Evolutionary conservation across 2,797 vertebrate genomes (phyloP), one percentile per base, ranked within the genome.

Genomic region (Ataeniobius toweri): DNA sequence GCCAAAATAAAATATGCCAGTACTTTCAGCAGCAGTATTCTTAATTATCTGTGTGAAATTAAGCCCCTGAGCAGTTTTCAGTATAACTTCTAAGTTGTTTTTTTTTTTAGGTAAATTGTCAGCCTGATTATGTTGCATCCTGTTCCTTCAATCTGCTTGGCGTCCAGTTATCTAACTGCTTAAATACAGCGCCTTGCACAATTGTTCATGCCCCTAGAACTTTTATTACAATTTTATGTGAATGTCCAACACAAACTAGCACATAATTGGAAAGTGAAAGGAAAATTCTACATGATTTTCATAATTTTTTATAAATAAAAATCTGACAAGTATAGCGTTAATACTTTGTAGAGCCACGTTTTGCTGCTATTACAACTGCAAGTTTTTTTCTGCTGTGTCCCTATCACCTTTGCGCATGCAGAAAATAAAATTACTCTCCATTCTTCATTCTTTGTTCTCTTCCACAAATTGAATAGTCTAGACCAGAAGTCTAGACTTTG

Each of bases 1-100:
- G 61, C 7, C 50, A 75, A 81, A 79, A 36, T 71, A 71, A 13
- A 67, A 75, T 59, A n/a, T 80, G 46, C 55, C 67, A 26, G 20
- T 48, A 59, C 44, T 76, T 63, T 61, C 5, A 82, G 53, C 61
- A 41, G 59, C 36, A 26, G 44, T 69, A 44, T 26, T 16, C 72
- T 67, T 84, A 51, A 48, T 80, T 70, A 51, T 71, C 59, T 36
- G 9, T 69, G 63, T 69, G 16, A 63, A 75, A 70, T 73, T 28
- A 65, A 77, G 63, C 41, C 36, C 9, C 18, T 55, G 8, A 78
- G n/a, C 18, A 26, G 41, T 44, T 50, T 68, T 76, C 20, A 73
- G 36, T 53, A 59, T 58, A 2, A 24, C 55, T 22, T 75, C 22
- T 65, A 8, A 74, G 53, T 41, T 24, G 50, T 8, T 73, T 41